Base-by-base conservation (phyloP, 2,797 vertebrate genomes). In the Crenichthys baileyi region DNA sequence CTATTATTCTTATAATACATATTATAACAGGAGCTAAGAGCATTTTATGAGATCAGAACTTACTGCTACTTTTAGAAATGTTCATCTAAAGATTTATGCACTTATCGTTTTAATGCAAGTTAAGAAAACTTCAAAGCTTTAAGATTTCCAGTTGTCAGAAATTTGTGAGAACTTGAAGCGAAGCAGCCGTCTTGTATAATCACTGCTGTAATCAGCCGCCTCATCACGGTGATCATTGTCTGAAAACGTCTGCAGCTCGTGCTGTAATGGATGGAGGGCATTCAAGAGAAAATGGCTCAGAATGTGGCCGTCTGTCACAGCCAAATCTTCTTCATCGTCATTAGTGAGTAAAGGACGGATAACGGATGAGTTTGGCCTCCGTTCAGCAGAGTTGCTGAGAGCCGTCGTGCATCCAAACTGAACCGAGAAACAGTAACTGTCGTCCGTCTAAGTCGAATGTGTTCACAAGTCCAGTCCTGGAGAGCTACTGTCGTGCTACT, bases 251-350 rank as follows among this genome's bases (percentile, higher is more conserved):
- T n/a, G 70, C 76, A 56, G 63, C 70, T 36, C 75, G 60, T 82
- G 53, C 73, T 46, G 6, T 70, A 68, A 80, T 41, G 56, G 65
- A 79, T 39, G 73, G 68, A 75, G 67, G 67, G 50, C 15, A 77
- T 81, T 78, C 46, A 72, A 58, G 31, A 26, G 70, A 83, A 78
- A 76, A 83, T 20, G 72, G 70, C 58, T 13, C 53, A 5, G 50
- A 67, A 78, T 70, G 75, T 31, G 5, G 60, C 70, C 55, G 81
- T 87, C 85, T 85, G 81, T 83, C 77, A n/a, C 18, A 46, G 67
- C 78, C 71, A 72, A 61, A 46, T 72, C 68, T 71, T 73, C 74
- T 51, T 68, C 79, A 74, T 77, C 60, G 75, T 63, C 75, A 81
- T 84, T 80, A 78, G 71, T 8, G 50, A 81, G 72, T 82, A 65